Evolutionary conservation across 2,797 vertebrate species (phyloP).

Genomic region (Spinibarbus caldwelli): DNA sequence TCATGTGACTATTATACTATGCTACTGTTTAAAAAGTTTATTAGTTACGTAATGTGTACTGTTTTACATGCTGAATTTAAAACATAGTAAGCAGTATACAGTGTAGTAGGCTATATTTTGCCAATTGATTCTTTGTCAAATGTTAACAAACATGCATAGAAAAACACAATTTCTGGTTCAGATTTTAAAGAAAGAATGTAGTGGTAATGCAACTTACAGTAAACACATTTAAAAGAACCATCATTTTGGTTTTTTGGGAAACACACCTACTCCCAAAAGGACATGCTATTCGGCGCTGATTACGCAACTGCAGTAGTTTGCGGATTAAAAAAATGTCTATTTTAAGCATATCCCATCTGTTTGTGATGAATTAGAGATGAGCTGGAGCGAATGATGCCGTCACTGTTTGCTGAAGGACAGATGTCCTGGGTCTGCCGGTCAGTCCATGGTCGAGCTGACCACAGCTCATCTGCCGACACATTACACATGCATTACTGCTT

Average conservation of each 20-base stretch:
- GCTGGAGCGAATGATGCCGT: slow-evolving; percentile 50
- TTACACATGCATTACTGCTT: slow-evolving; percentile 26
- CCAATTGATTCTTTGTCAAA: too few relatives aligned
- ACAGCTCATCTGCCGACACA: slow-evolving; percentile 20
- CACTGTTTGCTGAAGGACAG: slow-evolving; percentile 50
- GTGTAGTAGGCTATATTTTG: neutral
- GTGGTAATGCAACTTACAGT: neutral
- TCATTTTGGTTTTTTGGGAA: neutral
- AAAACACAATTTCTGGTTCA: too few relatives aligned
- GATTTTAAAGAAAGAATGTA: neutral
- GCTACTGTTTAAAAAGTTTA: neutral
- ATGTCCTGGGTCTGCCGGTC: slow-evolving; percentile 50
- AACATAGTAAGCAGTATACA: neutral
- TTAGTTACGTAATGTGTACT: neutral
- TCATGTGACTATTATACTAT: neutral
- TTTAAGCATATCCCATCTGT: slow-evolving; percentile 62
- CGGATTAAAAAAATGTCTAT: slow-evolving; percentile 23
- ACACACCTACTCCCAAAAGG: neutral
- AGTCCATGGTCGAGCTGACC: slow-evolving; percentile 38
- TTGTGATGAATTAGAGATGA: slow-evolving; percentile 62
- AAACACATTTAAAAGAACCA: neutral
- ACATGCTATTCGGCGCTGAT: slow-evolving; percentile 14
- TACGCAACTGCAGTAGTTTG: slow-evolving; percentile 44
- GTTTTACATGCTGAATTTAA: neutral
- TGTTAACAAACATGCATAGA: neutral